phyloP scores from a whole-genome alignment of 1,140 invertebrate species.

The Platyura marginata region DNA sequence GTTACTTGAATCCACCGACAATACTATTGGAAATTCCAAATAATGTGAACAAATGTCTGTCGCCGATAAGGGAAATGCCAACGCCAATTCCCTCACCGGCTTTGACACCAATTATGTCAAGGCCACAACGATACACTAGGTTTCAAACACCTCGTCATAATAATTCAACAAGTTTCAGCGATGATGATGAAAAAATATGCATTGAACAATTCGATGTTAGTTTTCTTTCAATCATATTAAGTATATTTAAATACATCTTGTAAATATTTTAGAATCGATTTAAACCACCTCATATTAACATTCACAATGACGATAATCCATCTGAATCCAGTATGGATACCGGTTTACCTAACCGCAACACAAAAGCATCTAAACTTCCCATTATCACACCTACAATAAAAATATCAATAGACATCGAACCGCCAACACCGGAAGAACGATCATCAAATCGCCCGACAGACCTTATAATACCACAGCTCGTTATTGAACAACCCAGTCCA shows the following conservation, averaged over 20 bases:
- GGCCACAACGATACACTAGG: slow-evolving; percentile 8
- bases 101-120: slow-evolving; percentile 40
- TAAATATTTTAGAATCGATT: too few species aligned
- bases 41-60: slow-evolving; percentile 48
- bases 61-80: slow-evolving; percentile 50
- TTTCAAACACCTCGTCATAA: slow-evolving; percentile 3
- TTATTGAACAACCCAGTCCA: slow-evolving; percentile 39
- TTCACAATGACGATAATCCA: too few species aligned
- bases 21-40: slow-evolving; percentile 53
- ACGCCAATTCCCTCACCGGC: slow-evolving; percentile 47
- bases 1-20: slow-evolving; percentile 40
- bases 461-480: slow-evolving; percentile 39
- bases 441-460: slow-evolving; percentile 10
- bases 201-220: not conserved
- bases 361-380: not conserved
- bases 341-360: not conserved
- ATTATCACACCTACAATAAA: not conserved
- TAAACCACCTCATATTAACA: too few species aligned
- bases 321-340: not conserved
- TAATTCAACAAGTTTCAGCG: slow-evolving; percentile 15
- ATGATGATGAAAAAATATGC: slow-evolving; percentile 9
- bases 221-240: not conserved
- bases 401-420: slow-evolving; percentile 12
- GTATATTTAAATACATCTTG: too few species aligned
- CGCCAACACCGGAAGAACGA: slow-evolving; percentile 24